Base-by-base conservation (phyloP, 2,113 vertebrate genomes). In the Piaya cayana region DNA sequence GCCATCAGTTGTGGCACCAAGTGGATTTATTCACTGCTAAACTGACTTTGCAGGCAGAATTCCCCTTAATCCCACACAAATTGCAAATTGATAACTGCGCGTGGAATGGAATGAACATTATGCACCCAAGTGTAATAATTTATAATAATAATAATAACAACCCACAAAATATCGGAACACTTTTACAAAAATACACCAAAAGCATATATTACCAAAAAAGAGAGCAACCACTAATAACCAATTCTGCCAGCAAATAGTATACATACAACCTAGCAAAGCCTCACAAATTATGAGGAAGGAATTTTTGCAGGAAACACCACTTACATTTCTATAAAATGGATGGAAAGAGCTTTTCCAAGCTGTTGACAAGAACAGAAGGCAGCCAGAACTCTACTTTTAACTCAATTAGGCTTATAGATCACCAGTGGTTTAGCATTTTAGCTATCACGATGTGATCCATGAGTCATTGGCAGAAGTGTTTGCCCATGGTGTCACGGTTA, bases 11-110 rank as follows among this genome's bases (percentile, higher is more conserved):
- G 30, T 55, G 45, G 74, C 74, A 55, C 59, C 59, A 11, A 67
- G 36, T 37, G 21, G 21, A 95, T 93, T 92, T 95, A 83, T 91
- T 64, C 70, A 3, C 64, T 94, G 74, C 53, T 92, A n/a, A 94
- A 69, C 10, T 50, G 56, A n/a, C 16, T 75, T 71, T 91, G 77
- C 70, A 50, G 88, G 86, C 17, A 50, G 34, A 85, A 43, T 47
- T 92, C 42, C 55, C 75, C 59, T 69, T 59, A 59, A 87, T 88
- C 84, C 79, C 88, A 53, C 60, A 34, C 20, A 34, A 29, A 84
- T 15, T 84, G 87, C n/a, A 87, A 81, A 59, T 11, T 18, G 80
- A 56, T 92, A 81, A 59, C 42, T 3, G 15, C 16, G 37, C 6
- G 0, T 22, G 59, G 70, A 50, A 56, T 5, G 47, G 84, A 76